Evolutionary conservation across 1,140 invertebrate species (phyloP).

Genomic region (Saccostrea glomerata): DNA sequence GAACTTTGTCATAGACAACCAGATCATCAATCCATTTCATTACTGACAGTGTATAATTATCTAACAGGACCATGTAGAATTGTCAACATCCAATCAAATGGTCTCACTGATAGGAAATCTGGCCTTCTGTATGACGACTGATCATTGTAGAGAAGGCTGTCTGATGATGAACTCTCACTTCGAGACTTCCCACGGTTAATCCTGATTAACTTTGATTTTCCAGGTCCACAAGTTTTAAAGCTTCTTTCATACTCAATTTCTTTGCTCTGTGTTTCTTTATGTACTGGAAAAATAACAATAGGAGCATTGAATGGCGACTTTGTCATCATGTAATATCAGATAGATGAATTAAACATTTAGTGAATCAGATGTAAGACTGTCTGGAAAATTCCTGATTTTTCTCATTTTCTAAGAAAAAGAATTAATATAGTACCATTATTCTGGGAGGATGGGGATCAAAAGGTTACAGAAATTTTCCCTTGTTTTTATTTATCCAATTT

Average conservation of each 20-base stretch:
- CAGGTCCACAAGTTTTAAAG: slow-evolving; percentile 48
- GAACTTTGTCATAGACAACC: too few relatives aligned
- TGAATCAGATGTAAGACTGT: too few relatives aligned
- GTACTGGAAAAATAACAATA: slow-evolving; percentile 49
- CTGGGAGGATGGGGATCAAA: too few relatives aligned
- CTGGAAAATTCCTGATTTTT: too few relatives aligned
- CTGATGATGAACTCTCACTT: background rate
- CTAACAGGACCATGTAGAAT: background rate
- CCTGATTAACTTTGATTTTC: slow-evolving; percentile 36
- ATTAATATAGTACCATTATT: too few relatives aligned
- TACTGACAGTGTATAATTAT: too few relatives aligned
- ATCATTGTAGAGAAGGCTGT: background rate
- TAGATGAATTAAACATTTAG: too few relatives aligned
- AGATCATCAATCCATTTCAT: too few relatives aligned
- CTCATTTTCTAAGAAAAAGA: too few relatives aligned
- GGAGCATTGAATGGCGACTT: background rate
- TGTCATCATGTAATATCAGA: too few relatives aligned
- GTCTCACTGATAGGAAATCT: background rate
- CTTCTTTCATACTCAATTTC: slow-evolving; percentile 53
- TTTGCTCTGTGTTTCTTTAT: slow-evolving; percentile 55
- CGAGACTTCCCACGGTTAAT: background rate
- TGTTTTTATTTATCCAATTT: too few relatives aligned
- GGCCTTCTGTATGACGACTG: background rate
- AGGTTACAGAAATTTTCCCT: too few relatives aligned
- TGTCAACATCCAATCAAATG: background rate